Percentiles rank a stretch among this genome's conserved stretches.
phyloP scores from a whole-genome alignment of 2,797 vertebrate genomes.

The Phaenicophaeus curvirostris region DNA sequence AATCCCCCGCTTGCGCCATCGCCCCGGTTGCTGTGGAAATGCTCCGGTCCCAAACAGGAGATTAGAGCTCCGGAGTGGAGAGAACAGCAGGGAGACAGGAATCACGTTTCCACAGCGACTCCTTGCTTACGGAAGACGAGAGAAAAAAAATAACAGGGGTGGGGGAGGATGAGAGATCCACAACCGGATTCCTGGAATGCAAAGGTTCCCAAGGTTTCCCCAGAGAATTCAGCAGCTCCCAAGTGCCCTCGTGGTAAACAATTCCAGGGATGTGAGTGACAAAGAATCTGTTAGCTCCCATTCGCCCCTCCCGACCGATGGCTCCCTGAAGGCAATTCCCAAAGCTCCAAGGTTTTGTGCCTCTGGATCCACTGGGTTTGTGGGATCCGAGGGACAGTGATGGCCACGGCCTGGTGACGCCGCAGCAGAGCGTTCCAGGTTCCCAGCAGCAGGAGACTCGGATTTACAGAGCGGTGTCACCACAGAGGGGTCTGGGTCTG shows the following conservation, averaged over 20 bases:
- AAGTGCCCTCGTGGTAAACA: background rate
- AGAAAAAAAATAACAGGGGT: background rate
- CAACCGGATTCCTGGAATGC: background rate
- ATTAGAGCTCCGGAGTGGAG: background rate
- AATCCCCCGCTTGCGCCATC: background rate
- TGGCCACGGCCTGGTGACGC: too few relatives aligned
- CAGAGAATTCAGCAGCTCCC: background rate
- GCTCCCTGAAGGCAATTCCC: background rate
- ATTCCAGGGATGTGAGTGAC: background rate
- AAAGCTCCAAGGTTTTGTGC: too few relatives aligned
- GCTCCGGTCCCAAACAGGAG: background rate
- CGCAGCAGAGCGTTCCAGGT: too few relatives aligned
- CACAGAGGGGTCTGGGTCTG: too few relatives aligned
- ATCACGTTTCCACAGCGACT: background rate
- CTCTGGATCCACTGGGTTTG: too few relatives aligned
- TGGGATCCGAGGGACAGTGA: too few relatives aligned
- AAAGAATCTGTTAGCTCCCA: background rate
- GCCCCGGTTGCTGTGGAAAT: background rate
- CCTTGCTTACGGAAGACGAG: background rate
- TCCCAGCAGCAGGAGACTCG: too few relatives aligned
- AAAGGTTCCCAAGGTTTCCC: background rate
- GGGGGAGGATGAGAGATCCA: background rate
- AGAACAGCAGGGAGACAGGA: conserved; percentile 27
- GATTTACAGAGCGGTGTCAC: too few relatives aligned
- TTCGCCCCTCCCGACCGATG: background rate